These are phyloP conservation scores for Idaea biselata DNA, from an alignment of 2,888 invertebrate genomes.

Conservation along the genomic window DNA sequence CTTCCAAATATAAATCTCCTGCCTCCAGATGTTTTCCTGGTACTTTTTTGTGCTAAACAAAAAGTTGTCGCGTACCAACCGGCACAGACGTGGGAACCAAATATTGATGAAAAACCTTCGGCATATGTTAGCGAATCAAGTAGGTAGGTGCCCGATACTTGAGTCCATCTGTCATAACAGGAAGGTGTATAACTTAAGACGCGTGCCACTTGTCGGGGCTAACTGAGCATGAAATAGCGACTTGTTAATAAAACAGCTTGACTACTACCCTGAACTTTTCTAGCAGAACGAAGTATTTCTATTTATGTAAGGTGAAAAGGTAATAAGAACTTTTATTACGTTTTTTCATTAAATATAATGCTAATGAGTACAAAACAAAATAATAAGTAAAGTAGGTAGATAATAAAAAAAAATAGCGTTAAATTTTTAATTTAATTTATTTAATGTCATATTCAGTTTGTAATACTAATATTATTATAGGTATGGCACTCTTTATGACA, in stretches of 20 bases:
- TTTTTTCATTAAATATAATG: too few species aligned
- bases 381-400: too few species aligned
- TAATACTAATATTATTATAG: neutral
- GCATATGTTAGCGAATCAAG: slow-evolving; percentile 64
- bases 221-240: slow-evolving; percentile 10
- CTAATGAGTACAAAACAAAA: too few species aligned
- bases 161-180: slow-evolving; percentile 67
- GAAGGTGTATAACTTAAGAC: slow-evolving; percentile 58
- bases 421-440: neutral
- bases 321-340: too few species aligned
- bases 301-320: neutral
- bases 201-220: slow-evolving; percentile 63
- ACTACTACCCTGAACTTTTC: neutral
- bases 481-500: neutral
- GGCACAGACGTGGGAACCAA: slow-evolving; percentile 59
- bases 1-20: slow-evolving; percentile 62
- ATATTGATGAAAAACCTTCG: slow-evolving; percentile 19
- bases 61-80: slow-evolving; percentile 58
- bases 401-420: neutral
- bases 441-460: neutral
- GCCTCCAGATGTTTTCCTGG: slow-evolving; percentile 69
- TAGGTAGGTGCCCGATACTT: slow-evolving; percentile 2
- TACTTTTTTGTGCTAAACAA: slow-evolving; percentile 51
- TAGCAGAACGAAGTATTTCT: neutral
- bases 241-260: neutral